Conservation (phyloP, 2,888 invertebrate genomes). For the Geophilus truncorum region DNA sequence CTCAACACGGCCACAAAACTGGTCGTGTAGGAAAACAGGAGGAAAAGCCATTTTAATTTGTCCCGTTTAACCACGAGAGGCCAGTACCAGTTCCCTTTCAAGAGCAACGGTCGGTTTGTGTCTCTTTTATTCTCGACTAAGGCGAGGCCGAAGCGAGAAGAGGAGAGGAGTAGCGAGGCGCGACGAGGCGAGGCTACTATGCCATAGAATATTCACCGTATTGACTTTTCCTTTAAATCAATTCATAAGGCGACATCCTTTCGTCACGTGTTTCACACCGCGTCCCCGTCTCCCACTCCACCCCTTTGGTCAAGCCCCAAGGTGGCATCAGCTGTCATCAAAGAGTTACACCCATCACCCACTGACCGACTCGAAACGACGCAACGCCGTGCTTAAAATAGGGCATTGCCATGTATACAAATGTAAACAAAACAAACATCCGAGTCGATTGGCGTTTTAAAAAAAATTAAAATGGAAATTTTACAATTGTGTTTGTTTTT, state of each 20-base stretch:
- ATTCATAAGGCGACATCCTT: neutral
- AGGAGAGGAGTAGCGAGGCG: no score
- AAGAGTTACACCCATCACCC: neutral
- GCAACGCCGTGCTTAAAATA: neutral
- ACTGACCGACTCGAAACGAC: neutral
- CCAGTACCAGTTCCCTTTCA: neutral
- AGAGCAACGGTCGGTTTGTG: neutral
- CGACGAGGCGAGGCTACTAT: neutral
- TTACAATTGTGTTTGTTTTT: no score
- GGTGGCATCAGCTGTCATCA: neutral
- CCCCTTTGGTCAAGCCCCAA: neutral
- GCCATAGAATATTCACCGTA: neutral
- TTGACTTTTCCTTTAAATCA: neutral
- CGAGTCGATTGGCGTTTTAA: neutral
- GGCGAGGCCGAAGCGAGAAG: no score
- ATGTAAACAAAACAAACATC: neutral
- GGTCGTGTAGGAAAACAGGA: neutral
- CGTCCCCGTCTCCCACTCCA: neutral
- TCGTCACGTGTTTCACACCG: neutral
- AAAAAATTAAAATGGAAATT: neutral
- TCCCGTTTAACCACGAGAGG: neutral
- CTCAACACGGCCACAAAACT: neutral
- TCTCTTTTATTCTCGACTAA: neutral
- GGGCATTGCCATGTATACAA: neutral
- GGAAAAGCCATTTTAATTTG: neutral